Base-by-base conservation (phyloP, 2,113 vertebrate genomes). In the Gobio gobio region DNA sequence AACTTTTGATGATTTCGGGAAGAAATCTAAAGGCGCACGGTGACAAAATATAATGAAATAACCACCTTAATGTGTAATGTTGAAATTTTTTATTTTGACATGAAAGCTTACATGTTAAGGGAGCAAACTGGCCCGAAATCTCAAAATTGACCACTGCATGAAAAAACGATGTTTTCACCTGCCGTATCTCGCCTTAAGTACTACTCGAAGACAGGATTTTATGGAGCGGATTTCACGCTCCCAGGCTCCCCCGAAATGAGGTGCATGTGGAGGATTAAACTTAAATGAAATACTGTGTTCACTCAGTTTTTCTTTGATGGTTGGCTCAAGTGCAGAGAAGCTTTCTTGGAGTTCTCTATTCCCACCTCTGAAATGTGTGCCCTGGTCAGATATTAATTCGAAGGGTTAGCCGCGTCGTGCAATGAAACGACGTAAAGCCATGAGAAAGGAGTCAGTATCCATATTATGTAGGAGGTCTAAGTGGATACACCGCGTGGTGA, bases 181-280 rank as follows among this genome's bases (percentile, higher is more conserved):
- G n/a, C n/a, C n/a, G n/a, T n/a, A n/a, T n/a, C n/a, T n/a, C n/a
- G n/a, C n/a, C n/a, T n/a, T n/a, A 1, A 72, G 68, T 40, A 43
- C 68, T 5, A 72, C 36, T 22, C 5, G 2, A 16, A 88, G 29
- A n/a, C n/a, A n/a, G n/a, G n/a, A 16, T 56, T 87, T 83, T 1
- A 86, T 16, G 2, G 80, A 86, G 12, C 16, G 4, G 1, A 83
- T 68, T 14, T 86, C 84, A 12, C 29, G 10, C 43, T 86, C 84
- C 74, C 80, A 86, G 40, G 58, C 22, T 10, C 84, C 84, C 2
- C 56, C 75, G 22, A 88, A 86, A 56, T 86, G 84, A 8, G 79
- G 84, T 22, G 72, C 78, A 61, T 49, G 49, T 64, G 86, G 72
- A 10, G 86, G 83, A 22, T n/a, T 66, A 1, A 86, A 43, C 43